These are phyloP conservation scores for Vulpes lagopus DNA, from an alignment of 2,113 vertebrate genomes.

Conservation along the genomic window DNA sequence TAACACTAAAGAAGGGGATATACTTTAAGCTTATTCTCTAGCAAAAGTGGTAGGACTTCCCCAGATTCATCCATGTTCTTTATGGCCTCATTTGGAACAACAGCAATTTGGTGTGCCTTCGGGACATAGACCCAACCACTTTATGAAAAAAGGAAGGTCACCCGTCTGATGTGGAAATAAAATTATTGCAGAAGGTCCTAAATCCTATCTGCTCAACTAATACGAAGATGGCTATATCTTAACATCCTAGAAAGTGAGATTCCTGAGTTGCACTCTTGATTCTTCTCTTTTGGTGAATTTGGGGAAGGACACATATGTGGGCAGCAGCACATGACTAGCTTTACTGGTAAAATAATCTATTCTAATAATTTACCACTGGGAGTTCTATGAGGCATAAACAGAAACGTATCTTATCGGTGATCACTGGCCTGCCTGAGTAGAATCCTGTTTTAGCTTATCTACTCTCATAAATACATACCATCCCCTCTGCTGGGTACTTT, in stretches of 20 bases:
- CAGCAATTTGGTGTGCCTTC: not conserved
- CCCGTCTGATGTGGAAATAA: not conserved
- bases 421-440: not conserved
- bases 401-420: not conserved
- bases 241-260: not conserved
- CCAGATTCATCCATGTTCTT: not conserved
- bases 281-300: not conserved
- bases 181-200: not conserved
- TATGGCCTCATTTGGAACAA: not conserved
- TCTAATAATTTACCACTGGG: not conserved
- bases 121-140: not conserved
- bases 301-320: not conserved
- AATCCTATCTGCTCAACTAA: not conserved
- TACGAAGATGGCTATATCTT: not conserved
- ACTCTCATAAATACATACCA: conserved; percentile 81
- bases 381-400: not conserved
- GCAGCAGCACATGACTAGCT: not conserved
- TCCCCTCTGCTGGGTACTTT: conserved; percentile 86
- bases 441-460: not conserved
- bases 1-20: not conserved
- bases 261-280: not conserved
- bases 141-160: conserved; percentile 11
- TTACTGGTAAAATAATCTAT: not conserved
- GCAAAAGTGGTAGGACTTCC: not conserved
- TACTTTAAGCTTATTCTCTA: not conserved